A percentile compares a stretch with the other conserved stretches of the same genome.
phyloP scores from a whole-genome alignment of 2,113 vertebrate genomes.

The Podiceps cristatus region DNA sequence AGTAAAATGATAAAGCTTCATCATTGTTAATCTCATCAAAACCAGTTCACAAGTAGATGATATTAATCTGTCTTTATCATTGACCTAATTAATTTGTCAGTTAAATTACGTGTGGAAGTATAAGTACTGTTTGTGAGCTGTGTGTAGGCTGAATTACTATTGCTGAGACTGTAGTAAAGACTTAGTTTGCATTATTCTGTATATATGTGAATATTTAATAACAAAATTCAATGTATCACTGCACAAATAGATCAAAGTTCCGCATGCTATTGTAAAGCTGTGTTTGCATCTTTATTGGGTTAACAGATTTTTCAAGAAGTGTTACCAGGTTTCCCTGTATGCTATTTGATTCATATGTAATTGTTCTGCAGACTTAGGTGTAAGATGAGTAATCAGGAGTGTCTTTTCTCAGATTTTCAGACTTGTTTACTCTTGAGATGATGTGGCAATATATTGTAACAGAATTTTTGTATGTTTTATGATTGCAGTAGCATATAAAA shows the following conservation, averaged over 20 bases:
- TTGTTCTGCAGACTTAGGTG: not conserved
- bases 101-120: not conserved
- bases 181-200: not conserved
- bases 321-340: not conserved
- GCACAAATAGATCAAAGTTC: not conserved
- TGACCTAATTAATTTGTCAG: not conserved
- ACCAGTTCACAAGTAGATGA: not conserved
- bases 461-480: slow-evolving; percentile 17
- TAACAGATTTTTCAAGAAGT: not conserved
- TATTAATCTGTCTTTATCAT: not conserved
- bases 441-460: not conserved
- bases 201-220: not conserved
- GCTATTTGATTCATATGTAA: not conserved
- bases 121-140: not conserved
- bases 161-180: not conserved
- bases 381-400: not conserved
- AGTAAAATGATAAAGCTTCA: not conserved
- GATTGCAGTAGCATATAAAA: slow-evolving; percentile 17
- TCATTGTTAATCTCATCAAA: not conserved
- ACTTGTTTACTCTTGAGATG: slow-evolving; percentile 29
- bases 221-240: not conserved
- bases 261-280: not conserved
- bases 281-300: not conserved
- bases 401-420: slow-evolving; percentile 25
- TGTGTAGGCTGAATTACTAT: not conserved